phyloP scores from a whole-genome alignment of 2,797 vertebrate species.

The Cyclura pinguis region DNA sequence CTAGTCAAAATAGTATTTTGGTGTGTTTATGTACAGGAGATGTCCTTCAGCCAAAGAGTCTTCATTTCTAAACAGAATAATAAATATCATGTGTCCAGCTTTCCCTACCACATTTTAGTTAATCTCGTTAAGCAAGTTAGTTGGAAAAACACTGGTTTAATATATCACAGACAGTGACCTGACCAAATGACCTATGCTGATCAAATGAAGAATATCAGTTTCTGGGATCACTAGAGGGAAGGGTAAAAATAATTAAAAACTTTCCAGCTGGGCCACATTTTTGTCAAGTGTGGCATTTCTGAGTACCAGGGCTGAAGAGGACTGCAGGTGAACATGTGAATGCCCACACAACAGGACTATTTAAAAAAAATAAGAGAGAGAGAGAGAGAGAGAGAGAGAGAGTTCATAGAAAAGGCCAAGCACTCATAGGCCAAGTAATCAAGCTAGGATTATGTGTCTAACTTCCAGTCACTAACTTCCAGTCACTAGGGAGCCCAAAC shows the following conservation, averaged over 20 bases:
- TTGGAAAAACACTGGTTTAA: conserved; percentile 80
- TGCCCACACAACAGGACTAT: conserved; percentile 1
- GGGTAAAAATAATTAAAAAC: conserved; percentile 43
- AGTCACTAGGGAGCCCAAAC: conserved; percentile 55
- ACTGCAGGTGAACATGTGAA: conserved; percentile 47
- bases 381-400: not conserved
- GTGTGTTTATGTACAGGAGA: conserved; percentile 37
- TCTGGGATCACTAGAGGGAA: conserved; percentile 73
- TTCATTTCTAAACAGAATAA: conserved; percentile 73
- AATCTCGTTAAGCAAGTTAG: conserved; percentile 81
- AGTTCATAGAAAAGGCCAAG: conserved; percentile 25
- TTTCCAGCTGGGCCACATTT: conserved; percentile 56
- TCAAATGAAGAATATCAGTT: conserved; percentile 85
- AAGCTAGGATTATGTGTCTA: conserved; percentile 64
- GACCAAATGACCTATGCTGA: conserved; percentile 79
- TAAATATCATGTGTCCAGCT: conserved; percentile 77
- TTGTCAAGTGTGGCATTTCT: conserved; percentile 32
- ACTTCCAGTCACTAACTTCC: conserved; percentile 48
- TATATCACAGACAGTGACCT: conserved; percentile 84
- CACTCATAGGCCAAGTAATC: not conserved
- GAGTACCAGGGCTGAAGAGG: not conserved
- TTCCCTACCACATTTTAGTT: conserved; percentile 65
- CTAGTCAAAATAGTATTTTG: conserved; percentile 59
- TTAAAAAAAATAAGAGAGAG: not conserved
- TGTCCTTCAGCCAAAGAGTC: conserved; percentile 60